phyloP scores from a whole-genome alignment of 2,888 invertebrate genomes.

The Perizoma affinitatum region DNA sequence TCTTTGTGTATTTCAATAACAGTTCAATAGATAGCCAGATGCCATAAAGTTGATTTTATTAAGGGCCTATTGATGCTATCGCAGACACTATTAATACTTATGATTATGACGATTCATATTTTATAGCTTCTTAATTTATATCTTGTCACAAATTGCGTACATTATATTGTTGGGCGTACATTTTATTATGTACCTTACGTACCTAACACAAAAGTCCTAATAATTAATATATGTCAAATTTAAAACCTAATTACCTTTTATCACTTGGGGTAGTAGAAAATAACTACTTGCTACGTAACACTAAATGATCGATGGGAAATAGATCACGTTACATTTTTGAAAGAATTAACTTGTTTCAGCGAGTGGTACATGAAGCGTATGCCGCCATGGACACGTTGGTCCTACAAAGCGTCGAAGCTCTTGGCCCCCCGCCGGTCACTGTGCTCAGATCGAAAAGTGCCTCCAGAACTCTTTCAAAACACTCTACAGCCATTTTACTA shows the following conservation, averaged over 20 bases:
- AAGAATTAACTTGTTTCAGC: constrained; percentile 48
- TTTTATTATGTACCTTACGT: no score
- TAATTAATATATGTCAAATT: no score
- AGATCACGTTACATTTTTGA: no score
- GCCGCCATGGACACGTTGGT: constrained; percentile 74
- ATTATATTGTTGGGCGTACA: neutral
- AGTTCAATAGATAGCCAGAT: neutral
- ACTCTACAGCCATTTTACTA: constrained; percentile 6
- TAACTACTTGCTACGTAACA: no score
- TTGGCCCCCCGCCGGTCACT: constrained; percentile 35
- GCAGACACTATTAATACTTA: constrained; percentile 1
- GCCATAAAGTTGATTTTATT: constrained; percentile 10
- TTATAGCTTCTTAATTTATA: constrained; percentile 6
- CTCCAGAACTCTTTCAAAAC: neutral
- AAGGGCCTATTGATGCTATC: constrained; percentile 6
- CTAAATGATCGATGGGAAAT: no score
- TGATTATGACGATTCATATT: constrained; percentile 1
- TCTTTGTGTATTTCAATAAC: neutral
- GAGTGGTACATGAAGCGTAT: constrained; percentile 71
- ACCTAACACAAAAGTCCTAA: no score
- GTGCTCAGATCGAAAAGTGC: constrained; percentile 34
- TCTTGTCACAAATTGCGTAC: neutral
- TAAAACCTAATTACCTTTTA: no score
- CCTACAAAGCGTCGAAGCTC: constrained; percentile 53
- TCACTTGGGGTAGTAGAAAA: no score